Base-by-base conservation (phyloP, 2,888 invertebrate genomes). In the Artemia sinica region DNA sequence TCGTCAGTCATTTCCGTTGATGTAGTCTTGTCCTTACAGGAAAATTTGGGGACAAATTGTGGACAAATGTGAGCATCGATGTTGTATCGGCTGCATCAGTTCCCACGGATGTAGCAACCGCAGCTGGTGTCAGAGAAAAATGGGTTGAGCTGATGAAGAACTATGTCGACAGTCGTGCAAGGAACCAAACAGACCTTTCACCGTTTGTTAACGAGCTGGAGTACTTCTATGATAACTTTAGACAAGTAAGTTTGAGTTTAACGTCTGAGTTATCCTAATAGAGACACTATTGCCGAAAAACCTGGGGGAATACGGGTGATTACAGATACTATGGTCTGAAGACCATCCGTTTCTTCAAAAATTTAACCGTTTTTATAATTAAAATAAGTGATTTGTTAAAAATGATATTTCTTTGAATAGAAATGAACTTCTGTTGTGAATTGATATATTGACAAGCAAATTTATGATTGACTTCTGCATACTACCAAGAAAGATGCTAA, bases 71-170 rank as follows among this genome's bases (percentile, higher is more conserved):
- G 9, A 58, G 63, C 28, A 28, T 18, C 1, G 11, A 58, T 9
- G 10, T 58, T 2, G 63, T 10, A n/a, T n/a, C 63, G 28, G n/a
- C 63, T n/a, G 28, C 63, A 58, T 18, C 63, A 10, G 14, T 58
- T n/a, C 63, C 63, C 11, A 28, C 63, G 8, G 63, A 58, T 58
- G 14, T 28, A 10, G n/a, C 28, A 11, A 58, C 63, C 8, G 14
- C 11, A 18, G 63, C n/a, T n/a, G 63, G 63, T 8, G 63, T 58
- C 14, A 58, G 10, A 28, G 14, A 58, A 28, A 58, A 58, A 28
- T 58, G 63, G 63, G 63, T 58, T n/a, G 63, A 58, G 63, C 63
- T 58, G n/a, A 58, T 58, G 63, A n/a, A 58, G 63, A 58, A 58
- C 28, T 58, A 58, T 28, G 28, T 58, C 63, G 14, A 58, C 11